These are phyloP conservation scores for Mobula birostris DNA, from an alignment of 2,113 vertebrate genomes.

Conservation along the genomic window DNA sequence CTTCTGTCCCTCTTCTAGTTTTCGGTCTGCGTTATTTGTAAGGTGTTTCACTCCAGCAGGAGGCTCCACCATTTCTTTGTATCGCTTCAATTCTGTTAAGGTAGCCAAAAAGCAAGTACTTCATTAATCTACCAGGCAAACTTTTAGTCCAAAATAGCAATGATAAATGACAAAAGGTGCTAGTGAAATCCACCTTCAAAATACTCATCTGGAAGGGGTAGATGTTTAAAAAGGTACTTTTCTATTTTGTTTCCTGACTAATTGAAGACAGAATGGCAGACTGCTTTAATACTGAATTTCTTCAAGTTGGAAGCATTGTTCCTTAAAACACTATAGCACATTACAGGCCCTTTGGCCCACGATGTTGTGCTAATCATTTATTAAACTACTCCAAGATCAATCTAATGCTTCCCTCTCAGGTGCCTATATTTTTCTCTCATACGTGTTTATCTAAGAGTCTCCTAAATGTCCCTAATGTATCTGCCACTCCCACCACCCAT, in stretches of 20 bases:
- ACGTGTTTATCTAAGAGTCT: too few species aligned
- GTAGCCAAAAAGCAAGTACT: neutral
- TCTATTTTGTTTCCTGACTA: neutral
- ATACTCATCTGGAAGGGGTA: neutral
- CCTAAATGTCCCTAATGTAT: too few species aligned
- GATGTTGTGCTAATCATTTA: too few species aligned
- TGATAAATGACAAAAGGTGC: neutral
- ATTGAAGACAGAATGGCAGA: too few species aligned
- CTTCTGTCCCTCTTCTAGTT: conserved; percentile 83
- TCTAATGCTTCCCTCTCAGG: too few species aligned
- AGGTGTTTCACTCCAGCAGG: conserved; percentile 60
- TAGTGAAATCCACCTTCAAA: neutral
- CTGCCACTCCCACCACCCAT: too few species aligned
- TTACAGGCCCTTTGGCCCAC: too few species aligned
- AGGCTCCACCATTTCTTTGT: conserved; percentile 63
- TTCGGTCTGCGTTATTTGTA: conserved; percentile 71
- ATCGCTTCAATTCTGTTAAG: conserved; percentile 64
- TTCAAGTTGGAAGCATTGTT: too few species aligned
- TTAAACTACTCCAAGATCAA: too few species aligned
- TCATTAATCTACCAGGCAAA: neutral
- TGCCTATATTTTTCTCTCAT: too few species aligned
- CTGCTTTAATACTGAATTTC: too few species aligned
- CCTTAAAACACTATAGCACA: too few species aligned
- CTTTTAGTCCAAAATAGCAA: neutral
- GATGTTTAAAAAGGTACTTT: neutral